phyloP scores from a whole-genome alignment of 2,113 vertebrate species.

The Aepyceros melampus region DNA sequence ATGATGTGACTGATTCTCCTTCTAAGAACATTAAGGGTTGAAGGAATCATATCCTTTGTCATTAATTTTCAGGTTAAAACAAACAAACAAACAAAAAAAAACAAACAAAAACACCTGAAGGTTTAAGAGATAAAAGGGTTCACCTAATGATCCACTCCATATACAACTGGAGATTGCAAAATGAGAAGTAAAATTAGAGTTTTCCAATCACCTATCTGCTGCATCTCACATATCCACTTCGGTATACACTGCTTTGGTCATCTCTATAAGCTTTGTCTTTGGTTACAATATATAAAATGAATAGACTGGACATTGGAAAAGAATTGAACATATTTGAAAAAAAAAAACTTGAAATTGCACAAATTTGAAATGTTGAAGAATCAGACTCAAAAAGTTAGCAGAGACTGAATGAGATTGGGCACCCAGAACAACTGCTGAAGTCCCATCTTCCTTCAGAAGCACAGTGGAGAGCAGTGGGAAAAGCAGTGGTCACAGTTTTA shows the following conservation, averaged over 20 bases:
- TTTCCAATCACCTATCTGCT: background rate
- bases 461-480: accelerated
- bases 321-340: background rate
- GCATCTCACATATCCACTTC: background rate
- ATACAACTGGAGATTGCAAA: background rate
- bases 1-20: background rate
- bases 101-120: background rate
- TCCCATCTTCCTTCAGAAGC: background rate
- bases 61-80: background rate
- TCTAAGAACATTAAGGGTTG: background rate
- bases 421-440: background rate
- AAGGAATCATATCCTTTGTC: background rate
- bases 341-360: background rate
- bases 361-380: background rate
- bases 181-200: background rate
- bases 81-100: background rate
- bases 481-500: background rate
- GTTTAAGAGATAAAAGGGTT: background rate
- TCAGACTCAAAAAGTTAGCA: background rate
- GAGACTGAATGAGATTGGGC: background rate
- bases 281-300: background rate
- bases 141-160: background rate
- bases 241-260: background rate
- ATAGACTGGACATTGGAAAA: background rate
- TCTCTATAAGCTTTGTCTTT: background rate